Evolutionary conservation across 2,797 vertebrate species (phyloP), one percentile per base, ranked within the genome.

Genomic region (Triplophysa bombifrons): DNA sequence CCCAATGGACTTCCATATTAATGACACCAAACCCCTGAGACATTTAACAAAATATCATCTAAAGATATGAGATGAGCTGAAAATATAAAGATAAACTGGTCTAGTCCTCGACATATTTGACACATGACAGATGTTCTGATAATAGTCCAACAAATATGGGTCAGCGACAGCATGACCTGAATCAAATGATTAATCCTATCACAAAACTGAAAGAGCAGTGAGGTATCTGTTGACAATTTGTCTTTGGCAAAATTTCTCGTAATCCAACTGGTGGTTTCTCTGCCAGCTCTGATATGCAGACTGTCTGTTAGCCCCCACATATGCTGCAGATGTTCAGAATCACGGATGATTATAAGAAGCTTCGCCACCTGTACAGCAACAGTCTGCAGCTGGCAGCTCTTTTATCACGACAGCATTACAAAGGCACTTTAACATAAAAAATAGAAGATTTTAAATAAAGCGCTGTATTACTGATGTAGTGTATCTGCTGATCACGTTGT

Each of bases 271-370:
- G 70, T 50, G 22, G 14, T 67, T 44, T 30, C 30, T n/a, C 7
- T 27, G 74, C 9, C 16, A 30, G n/a, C 38, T 48, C 46, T 64
- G 60, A 65, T n/a, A 63, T 50, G 50, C 25, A 51, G 20, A 12
- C 5, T 16, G 50, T 74, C 51, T 16, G 19, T 55, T 78, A 71
- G 78, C 55, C 19, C 81, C 22, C 0, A 14, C n/a, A 64, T 53
- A 66, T 20, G 69, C 6, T 55, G 20, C 48, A 65, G 58, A 74
- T 71, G 65, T 20, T 20, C 58, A n/a, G 46, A 17, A 65, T 19
- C 34, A 44, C 34, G 38, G 60, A 44, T 41, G 76, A 65, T 27
- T 27, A 53, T 64, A 48, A 65, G 60, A n/a, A 71, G 76, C 34
- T 7, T 48, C 30, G 38, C 48, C 48, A 66, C 50, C 65, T 64